These are phyloP conservation scores for Spialia ferax DNA, from an alignment of 2,888 invertebrate species.

Conservation along the genomic window DNA sequence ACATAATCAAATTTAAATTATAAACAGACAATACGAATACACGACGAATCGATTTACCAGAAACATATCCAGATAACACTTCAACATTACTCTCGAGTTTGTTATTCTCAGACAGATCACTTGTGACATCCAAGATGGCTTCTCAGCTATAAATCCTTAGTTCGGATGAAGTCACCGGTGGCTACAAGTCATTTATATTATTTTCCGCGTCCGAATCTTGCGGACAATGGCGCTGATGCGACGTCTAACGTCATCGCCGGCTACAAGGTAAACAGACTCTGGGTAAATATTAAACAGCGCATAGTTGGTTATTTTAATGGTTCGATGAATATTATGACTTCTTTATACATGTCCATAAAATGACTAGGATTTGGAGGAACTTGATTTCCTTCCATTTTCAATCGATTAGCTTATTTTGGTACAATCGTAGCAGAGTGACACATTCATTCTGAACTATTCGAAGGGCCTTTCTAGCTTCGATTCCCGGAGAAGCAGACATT, in stretches of 20 bases:
- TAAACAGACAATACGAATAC: not conserved
- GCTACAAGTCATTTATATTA: conserved; percentile 21
- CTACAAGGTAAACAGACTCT: conserved; percentile 24
- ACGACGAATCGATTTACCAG: not conserved
- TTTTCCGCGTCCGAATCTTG: conserved; percentile 31
- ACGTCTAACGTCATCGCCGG: conserved; percentile 26
- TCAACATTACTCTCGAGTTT: not conserved
- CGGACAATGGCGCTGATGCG: conserved; percentile 35
- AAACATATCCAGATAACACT: not conserved
- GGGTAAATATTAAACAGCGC: conserved; percentile 21
- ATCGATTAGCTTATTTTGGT: too few relatives aligned
- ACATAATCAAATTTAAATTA: not conserved
- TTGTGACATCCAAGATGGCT: conserved; percentile 14
- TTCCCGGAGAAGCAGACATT: too few relatives aligned
- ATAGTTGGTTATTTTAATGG: not conserved
- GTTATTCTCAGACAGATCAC: conserved; percentile 4
- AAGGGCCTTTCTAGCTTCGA: too few relatives aligned
- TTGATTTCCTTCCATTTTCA: too few relatives aligned
- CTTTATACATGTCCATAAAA: too few relatives aligned
- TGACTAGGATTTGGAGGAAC: too few relatives aligned
- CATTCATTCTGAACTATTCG: too few relatives aligned
- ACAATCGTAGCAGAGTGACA: too few relatives aligned
- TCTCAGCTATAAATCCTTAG: conserved; percentile 18
- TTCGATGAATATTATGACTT: not conserved
- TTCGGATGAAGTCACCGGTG: conserved; percentile 32